phyloP scores from a whole-genome alignment of 2,888 invertebrate genomes.

The Metopia argyrocephala region DNA sequence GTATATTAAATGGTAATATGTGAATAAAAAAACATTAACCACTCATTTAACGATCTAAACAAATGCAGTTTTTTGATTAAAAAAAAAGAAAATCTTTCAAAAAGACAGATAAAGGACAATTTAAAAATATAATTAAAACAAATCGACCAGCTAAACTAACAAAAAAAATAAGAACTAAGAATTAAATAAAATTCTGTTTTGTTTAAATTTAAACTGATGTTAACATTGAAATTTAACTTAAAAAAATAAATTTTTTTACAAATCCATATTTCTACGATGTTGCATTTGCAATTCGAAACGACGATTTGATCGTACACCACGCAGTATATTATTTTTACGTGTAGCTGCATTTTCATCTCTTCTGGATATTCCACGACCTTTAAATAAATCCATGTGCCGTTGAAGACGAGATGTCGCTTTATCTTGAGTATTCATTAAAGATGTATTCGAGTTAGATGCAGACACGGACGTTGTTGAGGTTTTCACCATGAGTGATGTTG shows the following conservation, averaged over 20 bases:
- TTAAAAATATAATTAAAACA: constrained; percentile 15
- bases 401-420: constrained; percentile 71
- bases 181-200: neutral
- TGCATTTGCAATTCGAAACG: constrained; percentile 87
- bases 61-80: neutral
- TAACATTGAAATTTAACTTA: neutral
- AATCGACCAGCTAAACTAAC: constrained; percentile 17
- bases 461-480: neutral
- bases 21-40: neutral
- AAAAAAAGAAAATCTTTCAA: neutral
- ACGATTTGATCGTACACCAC: constrained; percentile 85
- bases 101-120: neutral
- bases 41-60: neutral
- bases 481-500: constrained; percentile 25
- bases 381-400: constrained; percentile 75
- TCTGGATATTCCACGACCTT: constrained; percentile 66
- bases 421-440: constrained; percentile 39
- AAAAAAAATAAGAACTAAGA: constrained; percentile 7
- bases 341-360: constrained; percentile 45
- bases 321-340: constrained; percentile 74
- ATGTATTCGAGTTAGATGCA: neutral
- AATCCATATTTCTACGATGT: constrained; percentile 79
- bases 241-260: constrained; percentile 1
- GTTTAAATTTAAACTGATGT: neutral
- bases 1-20: neutral